Evolutionary conservation across 2,888 invertebrate genomes (phyloP).

Genomic region (Chalcosyrphus nemorum): DNA sequence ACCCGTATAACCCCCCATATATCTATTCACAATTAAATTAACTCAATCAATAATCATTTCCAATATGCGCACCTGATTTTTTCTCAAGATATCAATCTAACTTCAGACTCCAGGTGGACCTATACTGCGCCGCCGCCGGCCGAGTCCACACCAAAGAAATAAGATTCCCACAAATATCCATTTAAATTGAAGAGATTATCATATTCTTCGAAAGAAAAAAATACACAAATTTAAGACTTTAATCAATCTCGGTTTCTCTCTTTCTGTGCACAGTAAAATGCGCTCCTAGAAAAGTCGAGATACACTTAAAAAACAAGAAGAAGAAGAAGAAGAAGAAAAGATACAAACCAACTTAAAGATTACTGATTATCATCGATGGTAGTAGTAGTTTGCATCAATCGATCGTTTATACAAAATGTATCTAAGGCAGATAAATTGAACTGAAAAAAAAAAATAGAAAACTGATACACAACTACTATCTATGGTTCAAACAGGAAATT

Average conservation of each 20-base stretch:
- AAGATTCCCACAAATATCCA: conserved; percentile 58
- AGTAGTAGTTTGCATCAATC: conserved; percentile 57
- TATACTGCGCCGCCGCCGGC: neutral
- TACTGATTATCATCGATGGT: conserved; percentile 57
- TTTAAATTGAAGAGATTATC: conserved; percentile 59
- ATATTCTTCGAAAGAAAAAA: conserved; percentile 52
- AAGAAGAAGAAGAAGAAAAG: neutral
- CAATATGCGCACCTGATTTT: conserved; percentile 34
- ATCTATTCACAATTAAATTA: conserved; percentile 48
- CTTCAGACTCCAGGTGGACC: conserved; percentile 15
- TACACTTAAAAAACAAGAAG: neutral
- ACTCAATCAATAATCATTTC: conserved; percentile 55
- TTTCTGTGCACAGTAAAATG: conserved; percentile 27
- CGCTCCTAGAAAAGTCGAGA: conserved; percentile 17
- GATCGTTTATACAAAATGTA: conserved; percentile 54
- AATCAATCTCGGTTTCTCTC: conserved; percentile 65
- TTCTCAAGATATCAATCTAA: conserved; percentile 16
- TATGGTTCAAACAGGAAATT: conserved; percentile 46
- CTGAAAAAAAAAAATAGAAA: conserved; percentile 33
- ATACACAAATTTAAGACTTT: conserved; percentile 50
- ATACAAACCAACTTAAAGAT: conserved; percentile 25
- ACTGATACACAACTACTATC: conserved; percentile 27
- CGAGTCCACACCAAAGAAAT: neutral
- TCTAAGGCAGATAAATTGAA: conserved; percentile 51
- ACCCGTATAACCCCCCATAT: conserved; percentile 7